A percentile compares a stretch with the other conserved stretches of the same genome.
Evolutionary conservation across 1,140 invertebrate genomes (phyloP).

Genomic region (Drosophila athabasca): DNA sequence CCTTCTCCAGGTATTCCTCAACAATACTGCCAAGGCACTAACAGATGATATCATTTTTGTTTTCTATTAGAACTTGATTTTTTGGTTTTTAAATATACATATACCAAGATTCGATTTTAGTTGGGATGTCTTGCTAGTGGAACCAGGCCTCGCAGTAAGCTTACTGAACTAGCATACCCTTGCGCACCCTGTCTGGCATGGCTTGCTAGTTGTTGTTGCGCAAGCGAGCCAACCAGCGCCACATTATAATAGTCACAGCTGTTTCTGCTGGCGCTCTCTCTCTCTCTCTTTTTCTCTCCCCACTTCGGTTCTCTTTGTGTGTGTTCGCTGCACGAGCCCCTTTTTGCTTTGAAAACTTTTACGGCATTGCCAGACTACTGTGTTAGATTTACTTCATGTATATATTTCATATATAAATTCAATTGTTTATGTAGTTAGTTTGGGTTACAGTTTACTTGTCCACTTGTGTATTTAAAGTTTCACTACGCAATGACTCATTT

Average conservation of each 20-base stretch:
- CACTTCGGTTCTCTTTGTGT: conserved; percentile 26
- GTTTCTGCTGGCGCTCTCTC: conserved; percentile 46
- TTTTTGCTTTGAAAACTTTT: conserved; percentile 77
- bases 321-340: conserved; percentile 69
- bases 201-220: conserved; percentile 78
- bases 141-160: no score
- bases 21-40: no score
- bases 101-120: no score
- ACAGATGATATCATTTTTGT: no score
- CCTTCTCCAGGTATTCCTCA: neutral
- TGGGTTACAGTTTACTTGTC: neutral
- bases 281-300: conserved; percentile 28
- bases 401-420: no score
- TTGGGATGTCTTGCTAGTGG: neutral
- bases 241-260: conserved; percentile 71
- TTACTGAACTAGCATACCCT: neutral
- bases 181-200: conserved; percentile 33
- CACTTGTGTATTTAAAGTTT: neutral
- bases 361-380: conserved; percentile 58
- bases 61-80: no score
- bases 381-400: no score
- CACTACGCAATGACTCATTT: conserved; percentile 27
- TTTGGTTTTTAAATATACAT: no score
- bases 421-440: neutral
- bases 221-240: conserved; percentile 64